Conservation (phyloP, 2,888 invertebrate species). For the Dysmachus trigonus region DNA sequence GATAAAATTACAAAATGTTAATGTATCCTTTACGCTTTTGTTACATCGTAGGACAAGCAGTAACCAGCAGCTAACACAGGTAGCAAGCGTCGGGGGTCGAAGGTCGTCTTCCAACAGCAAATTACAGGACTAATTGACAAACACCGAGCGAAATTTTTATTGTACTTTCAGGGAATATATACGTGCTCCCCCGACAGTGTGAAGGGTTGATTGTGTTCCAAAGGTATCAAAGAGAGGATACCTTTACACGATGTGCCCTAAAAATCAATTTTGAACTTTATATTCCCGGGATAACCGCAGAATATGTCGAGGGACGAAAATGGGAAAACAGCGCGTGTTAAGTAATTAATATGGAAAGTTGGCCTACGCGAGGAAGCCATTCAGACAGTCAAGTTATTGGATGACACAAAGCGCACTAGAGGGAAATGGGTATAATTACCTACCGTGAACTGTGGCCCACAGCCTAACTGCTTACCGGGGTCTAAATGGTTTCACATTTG, state of each 20-base stretch:
- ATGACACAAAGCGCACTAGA: neutral
- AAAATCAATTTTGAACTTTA: slow-evolving; percentile 41
- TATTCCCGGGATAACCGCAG: slow-evolving; percentile 39
- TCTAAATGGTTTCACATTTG: neutral
- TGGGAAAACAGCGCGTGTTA: slow-evolving; percentile 10
- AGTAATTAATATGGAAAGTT: slow-evolving; percentile 38
- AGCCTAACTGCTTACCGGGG: neutral
- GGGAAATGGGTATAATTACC: slow-evolving; percentile 23
- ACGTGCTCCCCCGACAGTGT: neutral
- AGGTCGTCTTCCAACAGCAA: slow-evolving; percentile 36
- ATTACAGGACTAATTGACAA: slow-evolving; percentile 43
- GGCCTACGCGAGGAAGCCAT: slow-evolving; percentile 33
- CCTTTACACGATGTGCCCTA: slow-evolving; percentile 12
- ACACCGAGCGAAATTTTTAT: slow-evolving; percentile 36
- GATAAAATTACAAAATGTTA: slow-evolving; percentile 46
- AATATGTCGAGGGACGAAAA: slow-evolving; percentile 31
- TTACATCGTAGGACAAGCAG: slow-evolving; percentile 39
- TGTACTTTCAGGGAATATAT: slow-evolving; percentile 1
- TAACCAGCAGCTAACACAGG: slow-evolving; percentile 38
- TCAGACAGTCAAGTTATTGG: slow-evolving; percentile 21
- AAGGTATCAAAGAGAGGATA: slow-evolving; percentile 21
- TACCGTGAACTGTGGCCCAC: neutral
- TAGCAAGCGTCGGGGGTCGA: slow-evolving; percentile 19
- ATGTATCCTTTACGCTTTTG: slow-evolving; percentile 41
- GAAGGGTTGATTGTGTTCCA: neutral